These are phyloP conservation scores for Aurelia coerulea DNA, from an alignment of 30 jellyfish, hydroid and myxozoan species.

Conservation along the genomic window DNA sequence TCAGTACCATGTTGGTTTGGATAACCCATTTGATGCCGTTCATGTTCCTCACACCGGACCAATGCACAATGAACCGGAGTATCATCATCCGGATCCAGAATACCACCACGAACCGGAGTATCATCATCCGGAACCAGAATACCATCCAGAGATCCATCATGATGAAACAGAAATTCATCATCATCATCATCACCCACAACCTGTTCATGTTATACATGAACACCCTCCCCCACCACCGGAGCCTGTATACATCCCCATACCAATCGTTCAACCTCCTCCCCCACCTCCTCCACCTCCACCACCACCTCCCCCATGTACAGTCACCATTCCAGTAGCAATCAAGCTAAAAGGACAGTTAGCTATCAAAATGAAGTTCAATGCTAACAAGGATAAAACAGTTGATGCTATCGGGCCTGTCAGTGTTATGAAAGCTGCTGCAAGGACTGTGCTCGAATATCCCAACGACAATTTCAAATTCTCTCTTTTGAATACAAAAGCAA, in stretches of 20 bases:
- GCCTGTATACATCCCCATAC: conserved; percentile 69
- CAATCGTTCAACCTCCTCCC: conserved; percentile 75
- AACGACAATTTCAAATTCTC: conserved; percentile 28
- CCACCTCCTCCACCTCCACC: conserved; percentile 98
- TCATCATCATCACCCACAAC: conserved; percentile 79
- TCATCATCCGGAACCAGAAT: conserved; percentile 45
- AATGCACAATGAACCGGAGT: too few relatives aligned
- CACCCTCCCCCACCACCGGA: conserved; percentile 93
- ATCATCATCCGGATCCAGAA: too few relatives aligned
- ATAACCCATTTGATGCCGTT: conserved; percentile 65
- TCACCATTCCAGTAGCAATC: conserved; percentile 96
- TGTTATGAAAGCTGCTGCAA: conserved; percentile 65
- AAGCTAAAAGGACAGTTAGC: conserved; percentile 97
- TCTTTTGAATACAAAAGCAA: not conserved
- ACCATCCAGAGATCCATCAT: conserved; percentile 48
- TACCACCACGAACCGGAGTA: conserved; percentile 12
- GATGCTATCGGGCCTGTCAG: conserved; percentile 96
- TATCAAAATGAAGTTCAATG: conserved; percentile 90
- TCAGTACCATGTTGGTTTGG: conserved; percentile 72
- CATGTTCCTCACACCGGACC: conserved; percentile 59
- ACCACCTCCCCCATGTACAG: conserved; percentile 99
- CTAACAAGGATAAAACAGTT: conserved; percentile 90
- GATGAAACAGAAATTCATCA: conserved; percentile 50
- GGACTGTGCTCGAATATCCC: conserved; percentile 67
- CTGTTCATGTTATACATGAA: conserved; percentile 77